A percentile compares a stretch with the other conserved stretches of the same genome.
Evolutionary conservation across 2,888 invertebrate species (phyloP).

Genomic region (Rhamphomyia laevipes): DNA sequence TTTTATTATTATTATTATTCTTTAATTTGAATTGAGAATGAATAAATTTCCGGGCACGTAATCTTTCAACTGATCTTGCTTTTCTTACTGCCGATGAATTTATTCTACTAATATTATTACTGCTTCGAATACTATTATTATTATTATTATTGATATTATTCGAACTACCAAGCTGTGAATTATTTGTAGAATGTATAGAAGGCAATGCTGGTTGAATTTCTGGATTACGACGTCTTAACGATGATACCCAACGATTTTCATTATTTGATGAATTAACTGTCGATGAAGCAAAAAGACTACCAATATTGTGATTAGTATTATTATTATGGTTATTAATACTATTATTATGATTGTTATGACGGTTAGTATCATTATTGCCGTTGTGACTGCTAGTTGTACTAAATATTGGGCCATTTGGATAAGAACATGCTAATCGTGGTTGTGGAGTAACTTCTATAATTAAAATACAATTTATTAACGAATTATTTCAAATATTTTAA

Average conservation of each 20-base stretch:
- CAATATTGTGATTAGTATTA: slow-evolving; percentile 9
- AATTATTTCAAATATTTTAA: background rate
- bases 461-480: slow-evolving; percentile 2
- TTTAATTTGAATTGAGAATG: slow-evolving; percentile 37
- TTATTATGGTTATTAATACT: slow-evolving; percentile 8
- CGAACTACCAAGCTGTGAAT: slow-evolving; percentile 30
- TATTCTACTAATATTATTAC: slow-evolving; percentile 18
- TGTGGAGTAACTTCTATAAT: slow-evolving; percentile 37
- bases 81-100: slow-evolving; percentile 32
- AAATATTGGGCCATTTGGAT: slow-evolving; percentile 5
- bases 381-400: too few relatives aligned
- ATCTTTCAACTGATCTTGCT: slow-evolving; percentile 36
- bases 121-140: slow-evolving; percentile 32
- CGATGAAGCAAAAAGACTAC: background rate
- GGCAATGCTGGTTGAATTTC: slow-evolving; percentile 53
- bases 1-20: slow-evolving; percentile 6
- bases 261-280: slow-evolving; percentile 27
- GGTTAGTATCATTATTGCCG: too few relatives aligned
- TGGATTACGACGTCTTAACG: slow-evolving; percentile 51
- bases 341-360: too few relatives aligned
- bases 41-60: slow-evolving; percentile 34
- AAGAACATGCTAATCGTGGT: slow-evolving; percentile 28
- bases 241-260: slow-evolving; percentile 56
- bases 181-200: slow-evolving; percentile 40
- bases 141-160: too few relatives aligned